Conservation (phyloP, 1,140 invertebrate genomes). For the Grapholita molesta region DNA sequence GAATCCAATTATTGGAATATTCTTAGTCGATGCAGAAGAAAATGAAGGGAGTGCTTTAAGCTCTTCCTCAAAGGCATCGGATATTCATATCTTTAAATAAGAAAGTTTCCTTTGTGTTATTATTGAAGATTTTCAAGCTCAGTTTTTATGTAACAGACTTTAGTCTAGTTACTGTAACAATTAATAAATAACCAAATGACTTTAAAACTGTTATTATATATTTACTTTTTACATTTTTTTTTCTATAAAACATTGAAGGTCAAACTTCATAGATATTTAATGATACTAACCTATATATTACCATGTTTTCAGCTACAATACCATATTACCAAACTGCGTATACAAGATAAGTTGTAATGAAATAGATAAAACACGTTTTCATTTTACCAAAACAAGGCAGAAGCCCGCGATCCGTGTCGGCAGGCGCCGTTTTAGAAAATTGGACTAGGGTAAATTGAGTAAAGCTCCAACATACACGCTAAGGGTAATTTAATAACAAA, state of each 20-base stretch:
- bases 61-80: neutral
- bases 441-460: neutral
- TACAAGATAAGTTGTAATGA: neutral
- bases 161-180: no score
- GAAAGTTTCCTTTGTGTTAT: neutral
- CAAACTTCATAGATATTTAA: no score
- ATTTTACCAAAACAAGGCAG: neutral
- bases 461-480: neutral
- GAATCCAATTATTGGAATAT: neutral
- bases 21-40: neutral
- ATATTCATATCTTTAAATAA: neutral
- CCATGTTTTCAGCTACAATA: neutral
- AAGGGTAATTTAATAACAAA: slow-evolving; percentile 3
- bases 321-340: neutral
- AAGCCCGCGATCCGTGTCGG: neutral
- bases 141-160: neutral
- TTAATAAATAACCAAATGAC: no score
- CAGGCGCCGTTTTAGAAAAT: neutral
- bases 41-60: neutral
- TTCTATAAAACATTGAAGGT: no score
- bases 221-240: no score
- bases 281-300: no score
- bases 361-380: neutral
- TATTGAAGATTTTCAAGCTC: neutral
- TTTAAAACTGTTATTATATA: no score